Base-by-base conservation (phyloP, 2,797 vertebrate species). In the Scolopax rusticola region DNA sequence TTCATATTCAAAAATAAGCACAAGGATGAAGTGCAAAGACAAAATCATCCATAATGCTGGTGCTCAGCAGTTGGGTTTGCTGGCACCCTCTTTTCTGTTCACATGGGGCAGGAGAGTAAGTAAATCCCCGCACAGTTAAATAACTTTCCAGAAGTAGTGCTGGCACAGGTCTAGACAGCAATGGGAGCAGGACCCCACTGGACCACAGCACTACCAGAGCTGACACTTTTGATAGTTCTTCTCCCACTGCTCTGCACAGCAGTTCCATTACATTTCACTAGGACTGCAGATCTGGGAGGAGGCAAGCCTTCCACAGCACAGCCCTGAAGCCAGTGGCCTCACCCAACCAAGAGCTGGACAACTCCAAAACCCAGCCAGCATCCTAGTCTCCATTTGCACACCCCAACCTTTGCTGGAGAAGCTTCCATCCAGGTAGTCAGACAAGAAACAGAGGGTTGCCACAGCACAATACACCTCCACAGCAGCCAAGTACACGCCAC, bases 371-470 rank as follows among this genome's bases (percentile, higher is more conserved):
- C 19, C 38, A 36, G 17, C 24, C 86, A 92, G 60, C 51, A 82
- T 20, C 45, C 48, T 50, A 28, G 3, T 11, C 51, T 43, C 23
- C 41, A 43, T 25, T 51, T 51, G 38, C 33, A 38, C 19, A 54
- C 1, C 28, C 56, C 56, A 41, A 0, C 7, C 27, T 84, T 7
- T 33, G 24, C 69, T 54, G 43, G 27, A 65, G 47, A 71, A 21
- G 30, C 21, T 77, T 50, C 61, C 33, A 48, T 0, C 5, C 23
- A 57, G 54, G 45, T 19, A 28, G 9, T 48, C 20, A 57, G 23
- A 48, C 0, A 1, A 47, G 56, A n/a, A 73, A 3, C 2, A 1
- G 2, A 6, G 3, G 27, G 8, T 50, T 65, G 40, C 33, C 21
- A 21, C 30, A 50, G 9, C 0, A 4, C 28, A 48, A 18, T 8